Evolutionary conservation across 2,113 vertebrate genomes (phyloP), one percentile per base, ranked within the genome.

Genomic region (Dromas ardeola): DNA sequence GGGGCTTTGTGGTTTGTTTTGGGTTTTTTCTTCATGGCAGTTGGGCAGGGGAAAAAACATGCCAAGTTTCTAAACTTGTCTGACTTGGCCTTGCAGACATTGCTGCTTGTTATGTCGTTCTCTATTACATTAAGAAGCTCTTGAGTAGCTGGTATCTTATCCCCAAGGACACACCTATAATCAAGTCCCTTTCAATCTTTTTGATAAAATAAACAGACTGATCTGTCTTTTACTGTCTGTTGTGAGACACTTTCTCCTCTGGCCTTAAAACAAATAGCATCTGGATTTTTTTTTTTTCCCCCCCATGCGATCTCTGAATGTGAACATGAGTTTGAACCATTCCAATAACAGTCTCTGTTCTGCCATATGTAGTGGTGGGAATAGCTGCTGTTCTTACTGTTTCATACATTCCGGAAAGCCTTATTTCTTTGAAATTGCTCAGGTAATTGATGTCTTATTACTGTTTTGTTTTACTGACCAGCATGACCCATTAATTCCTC

Each of bases 131-230:
- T 79, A 88, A 80, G 82, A 40, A 95, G 72, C 80, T 84, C 62
- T 94, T 95, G 67, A 95, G 82, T 43, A 84, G 42, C 40, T 86
- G 76, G 6, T 63, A 32, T 81, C 77, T 94, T 14, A 70, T 90
- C 50, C 82, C 80, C 52, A 84, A 58, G 72, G 81, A 88, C 49
- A 70, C 10, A 20, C 62, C 63, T 83, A 27, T 86, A 91, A 80
- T 88, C 85, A 90, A 95, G 71, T 86, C 59, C 45, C 59, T 94
- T 88, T 90, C 74, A 90, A 14, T 70, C 71, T 66, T 82, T 85
- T 63, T 74, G 63, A 81, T 92, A 86, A 77, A 89, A 72, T 63
- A 82, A 72, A 40, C 49, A 61, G 63, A 52, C 61, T n/a, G 34
- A 65, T 78, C 56, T 85, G 21, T 81, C 15, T 30, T 22, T 73